Evolutionary conservation across 2,888 invertebrate genomes (phyloP).

Genomic region (Notodonta dromedarius): DNA sequence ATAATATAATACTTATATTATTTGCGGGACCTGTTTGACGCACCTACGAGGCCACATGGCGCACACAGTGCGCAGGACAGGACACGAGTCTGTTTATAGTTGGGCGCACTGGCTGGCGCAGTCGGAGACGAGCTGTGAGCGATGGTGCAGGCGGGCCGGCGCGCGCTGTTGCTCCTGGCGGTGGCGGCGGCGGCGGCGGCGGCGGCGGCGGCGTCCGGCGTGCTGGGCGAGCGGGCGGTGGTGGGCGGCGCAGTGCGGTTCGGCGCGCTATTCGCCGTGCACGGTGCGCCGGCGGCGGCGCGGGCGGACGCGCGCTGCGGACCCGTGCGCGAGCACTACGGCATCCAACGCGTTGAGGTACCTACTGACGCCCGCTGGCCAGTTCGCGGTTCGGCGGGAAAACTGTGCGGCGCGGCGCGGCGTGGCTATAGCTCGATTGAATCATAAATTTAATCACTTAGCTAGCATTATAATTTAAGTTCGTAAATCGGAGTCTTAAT

Average conservation of each 20-base stretch:
- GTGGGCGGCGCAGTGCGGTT: conserved; percentile 81
- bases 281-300: conserved; percentile 69
- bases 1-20: too few species aligned
- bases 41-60: too few species aligned
- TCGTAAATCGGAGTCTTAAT: too few species aligned
- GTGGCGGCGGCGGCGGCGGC: neutral
- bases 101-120: neutral
- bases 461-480: too few species aligned
- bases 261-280: conserved; percentile 85
- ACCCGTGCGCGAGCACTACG: conserved; percentile 88
- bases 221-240: conserved; percentile 43
- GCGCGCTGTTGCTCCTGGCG: neutral
- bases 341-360: conserved; percentile 86
- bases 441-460: too few species aligned
- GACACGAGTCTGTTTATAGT: too few species aligned
- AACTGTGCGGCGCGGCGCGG: too few species aligned
- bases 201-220: conserved; percentile 51
- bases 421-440: too few species aligned
- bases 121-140: neutral
- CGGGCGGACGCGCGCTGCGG: conserved; percentile 49
- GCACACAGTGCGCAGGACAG: too few species aligned
- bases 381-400: too few species aligned
- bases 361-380: neutral
- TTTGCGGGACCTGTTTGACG: too few species aligned
- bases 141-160: neutral